A percentile compares a stretch with the other conserved stretches of the same genome.
phyloP scores from a whole-genome alignment of 2,888 invertebrate genomes.

The Aleiodes alternator region DNA sequence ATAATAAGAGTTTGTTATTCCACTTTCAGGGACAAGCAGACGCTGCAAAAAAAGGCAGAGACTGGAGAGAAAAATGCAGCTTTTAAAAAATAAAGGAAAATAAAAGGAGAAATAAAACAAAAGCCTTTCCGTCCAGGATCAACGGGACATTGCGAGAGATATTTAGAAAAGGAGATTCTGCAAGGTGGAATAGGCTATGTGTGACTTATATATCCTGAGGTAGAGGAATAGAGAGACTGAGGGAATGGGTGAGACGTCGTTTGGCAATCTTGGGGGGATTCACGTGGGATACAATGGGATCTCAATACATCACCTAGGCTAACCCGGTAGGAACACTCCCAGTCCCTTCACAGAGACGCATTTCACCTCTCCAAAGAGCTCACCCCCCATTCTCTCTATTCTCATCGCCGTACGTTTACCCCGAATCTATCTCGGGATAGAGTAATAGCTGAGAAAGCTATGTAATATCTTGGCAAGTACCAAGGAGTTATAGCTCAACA shows the following conservation, averaged over 20 bases:
- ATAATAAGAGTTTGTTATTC: slow-evolving; percentile 70
- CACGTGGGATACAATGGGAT: slow-evolving; percentile 74
- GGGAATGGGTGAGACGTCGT: slow-evolving; percentile 66
- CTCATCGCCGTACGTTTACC: slow-evolving; percentile 41
- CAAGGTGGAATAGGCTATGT: slow-evolving; percentile 15
- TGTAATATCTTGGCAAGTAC: slow-evolving; percentile 71
- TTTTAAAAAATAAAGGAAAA: slow-evolving; percentile 41
- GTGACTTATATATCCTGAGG: slow-evolving; percentile 35
- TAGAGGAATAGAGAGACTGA: slow-evolving; percentile 19
- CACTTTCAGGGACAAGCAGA: slow-evolving; percentile 49
- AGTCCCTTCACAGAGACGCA: slow-evolving; percentile 45
- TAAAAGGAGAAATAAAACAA: slow-evolving; percentile 40
- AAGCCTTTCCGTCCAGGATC: slow-evolving; percentile 25
- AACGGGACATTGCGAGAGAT: slow-evolving; percentile 28
- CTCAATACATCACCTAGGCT: slow-evolving; percentile 75
- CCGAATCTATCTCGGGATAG: slow-evolving; percentile 62
- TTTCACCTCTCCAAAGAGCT: slow-evolving; percentile 52
- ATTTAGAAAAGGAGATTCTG: slow-evolving; percentile 30
- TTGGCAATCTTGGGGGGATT: slow-evolving; percentile 75
- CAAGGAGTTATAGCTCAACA: slow-evolving; percentile 74
- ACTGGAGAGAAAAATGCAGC: slow-evolving; percentile 20
- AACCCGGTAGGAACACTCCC: slow-evolving; percentile 60
- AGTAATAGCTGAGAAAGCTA: slow-evolving; percentile 73
- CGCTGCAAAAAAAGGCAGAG: slow-evolving; percentile 50
- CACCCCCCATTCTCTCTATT: slow-evolving; percentile 52